Evolutionary conservation across 2,888 invertebrate genomes (phyloP).

Genomic region (Cerastis leucographa): DNA sequence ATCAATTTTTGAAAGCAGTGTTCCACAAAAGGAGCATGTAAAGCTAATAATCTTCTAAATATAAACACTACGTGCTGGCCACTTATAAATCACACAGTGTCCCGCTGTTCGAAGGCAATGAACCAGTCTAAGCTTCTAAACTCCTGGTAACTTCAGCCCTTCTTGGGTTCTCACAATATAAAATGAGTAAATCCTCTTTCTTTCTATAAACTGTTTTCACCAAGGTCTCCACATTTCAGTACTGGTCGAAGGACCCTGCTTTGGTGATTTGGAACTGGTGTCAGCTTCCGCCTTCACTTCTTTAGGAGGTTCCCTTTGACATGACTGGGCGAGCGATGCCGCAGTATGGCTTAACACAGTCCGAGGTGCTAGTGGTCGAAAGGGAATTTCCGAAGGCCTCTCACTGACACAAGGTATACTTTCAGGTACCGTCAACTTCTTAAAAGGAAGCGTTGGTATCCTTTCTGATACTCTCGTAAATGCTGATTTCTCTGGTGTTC

Average conservation of each 20-base stretch:
- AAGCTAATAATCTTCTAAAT: constrained; percentile 26
- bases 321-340: constrained; percentile 82
- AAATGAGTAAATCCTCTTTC: neutral
- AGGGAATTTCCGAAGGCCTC: constrained; percentile 58
- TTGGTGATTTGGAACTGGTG: constrained; percentile 80
- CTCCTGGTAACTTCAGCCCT: neutral
- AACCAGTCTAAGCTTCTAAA: neutral
- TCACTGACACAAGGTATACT: constrained; percentile 80
- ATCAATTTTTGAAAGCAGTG: constrained; percentile 58
- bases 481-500: constrained; percentile 77
- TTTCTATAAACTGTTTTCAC: constrained; percentile 67
- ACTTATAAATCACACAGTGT: neutral
- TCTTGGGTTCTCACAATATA: neutral
- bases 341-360: constrained; percentile 88
- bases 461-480: constrained; percentile 77
- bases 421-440: constrained; percentile 79
- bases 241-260: constrained; percentile 80
- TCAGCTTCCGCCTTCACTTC: constrained; percentile 75
- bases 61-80: constrained; percentile 9
- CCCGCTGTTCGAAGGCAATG: neutral
- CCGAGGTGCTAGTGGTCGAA: constrained; percentile 65
- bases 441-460: constrained; percentile 70
- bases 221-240: constrained; percentile 88
- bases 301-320: constrained; percentile 65
- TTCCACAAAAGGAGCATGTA: constrained; percentile 17